Evolutionary conservation across 2,888 invertebrate species (phyloP).

Genomic region (Parnassius smintheus): DNA sequence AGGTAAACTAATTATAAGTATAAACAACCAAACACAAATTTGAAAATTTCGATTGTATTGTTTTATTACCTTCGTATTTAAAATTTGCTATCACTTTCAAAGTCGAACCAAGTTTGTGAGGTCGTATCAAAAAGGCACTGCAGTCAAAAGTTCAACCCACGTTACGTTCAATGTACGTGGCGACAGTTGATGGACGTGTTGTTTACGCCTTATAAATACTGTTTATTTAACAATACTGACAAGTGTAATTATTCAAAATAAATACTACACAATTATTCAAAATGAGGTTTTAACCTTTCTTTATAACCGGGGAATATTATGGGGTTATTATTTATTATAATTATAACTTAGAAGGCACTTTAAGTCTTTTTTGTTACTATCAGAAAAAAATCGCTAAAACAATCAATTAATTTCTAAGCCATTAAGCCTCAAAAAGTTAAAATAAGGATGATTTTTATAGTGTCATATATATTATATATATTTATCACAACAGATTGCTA

Average conservation of each 20-base stretch:
- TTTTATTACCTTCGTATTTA: slow-evolving; percentile 15
- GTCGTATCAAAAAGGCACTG: slow-evolving; percentile 12
- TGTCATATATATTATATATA: no score
- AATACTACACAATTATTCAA: slow-evolving; percentile 6
- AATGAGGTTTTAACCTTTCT: no score
- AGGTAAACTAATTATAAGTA: not conserved
- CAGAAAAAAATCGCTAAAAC: no score
- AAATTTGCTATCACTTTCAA: slow-evolving; percentile 22
- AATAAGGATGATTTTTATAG: no score
- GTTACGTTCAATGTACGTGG: slow-evolving; percentile 25
- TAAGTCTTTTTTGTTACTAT: no score
- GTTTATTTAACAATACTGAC: slow-evolving; percentile 21
- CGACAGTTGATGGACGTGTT: slow-evolving; percentile 26
- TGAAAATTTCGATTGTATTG: slow-evolving; percentile 16
- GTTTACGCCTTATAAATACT: slow-evolving; percentile 23
- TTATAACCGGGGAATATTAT: no score
- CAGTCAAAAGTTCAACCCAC: slow-evolving; percentile 24
- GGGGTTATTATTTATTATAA: no score
- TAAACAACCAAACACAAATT: slow-evolving; percentile 7
- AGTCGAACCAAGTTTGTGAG: slow-evolving; percentile 25
- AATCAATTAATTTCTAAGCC: no score
- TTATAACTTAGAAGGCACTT: no score
- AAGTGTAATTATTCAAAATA: slow-evolving; percentile 23
- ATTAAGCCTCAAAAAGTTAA: no score
- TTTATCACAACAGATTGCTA: no score